Base-by-base conservation (phyloP, 2,888 invertebrate genomes). In the Stenichneumon culpator region DNA sequence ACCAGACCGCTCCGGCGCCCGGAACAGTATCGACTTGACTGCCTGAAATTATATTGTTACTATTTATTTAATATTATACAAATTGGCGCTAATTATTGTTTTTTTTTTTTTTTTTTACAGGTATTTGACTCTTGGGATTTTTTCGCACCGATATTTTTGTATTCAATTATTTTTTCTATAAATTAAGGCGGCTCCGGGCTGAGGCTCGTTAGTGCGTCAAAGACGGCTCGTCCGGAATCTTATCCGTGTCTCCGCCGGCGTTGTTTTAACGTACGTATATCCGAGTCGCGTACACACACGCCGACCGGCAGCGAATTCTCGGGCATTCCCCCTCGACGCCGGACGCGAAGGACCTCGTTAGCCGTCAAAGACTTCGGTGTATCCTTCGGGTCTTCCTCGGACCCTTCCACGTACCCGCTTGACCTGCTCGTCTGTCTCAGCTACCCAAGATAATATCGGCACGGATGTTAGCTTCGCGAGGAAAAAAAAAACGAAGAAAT, bases 331-430 rank as follows among this genome's bases (percentile, higher is more conserved):
- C 65, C 68, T 22, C 44, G 32, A 11, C 67, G 44, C 77, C 52
- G 75, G 36, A 25, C 25, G 77, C 63, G 54, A 54, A 68, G 84
- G 81, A 63, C 65, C 81, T 84, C 84, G 84, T 84, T 84, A 84
- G 78, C 25, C 78, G 47, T 84, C 84, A 84, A 84, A 81, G 84
- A 78, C 69, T 57, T 36, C 54, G n/a, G 69, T 68, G 54, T 52
- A 50, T 75, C 69, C 68, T 73, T 73, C 60, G 73, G 44, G 67
- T 11, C n/a, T 25, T 44, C 39, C 25, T 47, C 44, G 39, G 11
- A 9, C 60, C 16, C 60, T n/a, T 68, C 52, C 16, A 11, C 19
- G 11, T 22, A 47, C 28, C 70, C 70, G 50, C 52, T 52, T 52
- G 25, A 57, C 57, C 25, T 11, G 25, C 25, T 7, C 14, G 5